phyloP scores from a whole-genome alignment of 2,113 vertebrate species.

The Peucedramus taeniatus region DNA sequence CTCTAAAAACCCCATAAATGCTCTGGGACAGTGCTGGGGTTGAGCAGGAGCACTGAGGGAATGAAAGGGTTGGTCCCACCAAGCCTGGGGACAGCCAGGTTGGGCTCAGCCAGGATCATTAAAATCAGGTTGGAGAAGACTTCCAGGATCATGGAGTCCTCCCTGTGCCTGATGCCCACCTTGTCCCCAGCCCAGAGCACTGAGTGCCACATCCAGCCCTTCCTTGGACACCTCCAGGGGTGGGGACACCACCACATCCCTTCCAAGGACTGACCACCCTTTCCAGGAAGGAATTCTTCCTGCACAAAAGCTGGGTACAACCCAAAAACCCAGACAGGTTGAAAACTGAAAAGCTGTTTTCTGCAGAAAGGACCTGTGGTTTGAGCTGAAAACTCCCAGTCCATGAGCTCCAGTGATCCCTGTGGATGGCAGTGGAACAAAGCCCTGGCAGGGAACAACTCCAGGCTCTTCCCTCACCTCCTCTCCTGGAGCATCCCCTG shows the following conservation, averaged over 20 bases:
- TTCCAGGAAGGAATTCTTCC: neutral
- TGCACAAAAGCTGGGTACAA: no score
- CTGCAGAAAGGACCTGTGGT: neutral
- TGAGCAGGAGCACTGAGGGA: neutral
- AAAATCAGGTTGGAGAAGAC: neutral
- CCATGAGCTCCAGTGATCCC: neutral
- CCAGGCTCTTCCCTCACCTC: neutral
- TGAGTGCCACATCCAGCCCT: neutral
- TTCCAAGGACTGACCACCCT: neutral
- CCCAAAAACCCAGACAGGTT: fast-evolving
- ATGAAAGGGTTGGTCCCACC: neutral
- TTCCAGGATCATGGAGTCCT: fast-evolving
- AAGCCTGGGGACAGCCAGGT: neutral
- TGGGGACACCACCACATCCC: neutral
- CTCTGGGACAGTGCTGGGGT: neutral
- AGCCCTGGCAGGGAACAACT: neutral
- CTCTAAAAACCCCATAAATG: neutral
- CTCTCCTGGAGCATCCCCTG: neutral
- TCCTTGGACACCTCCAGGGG: neutral
- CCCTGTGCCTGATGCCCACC: neutral
- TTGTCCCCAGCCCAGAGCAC: neutral
- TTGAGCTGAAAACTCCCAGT: neutral
- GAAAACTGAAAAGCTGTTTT: neutral
- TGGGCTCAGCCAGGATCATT: neutral
- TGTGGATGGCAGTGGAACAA: neutral